Base-by-base conservation (phyloP, 2,888 invertebrate species). In the Eubasilissa splendida region DNA sequence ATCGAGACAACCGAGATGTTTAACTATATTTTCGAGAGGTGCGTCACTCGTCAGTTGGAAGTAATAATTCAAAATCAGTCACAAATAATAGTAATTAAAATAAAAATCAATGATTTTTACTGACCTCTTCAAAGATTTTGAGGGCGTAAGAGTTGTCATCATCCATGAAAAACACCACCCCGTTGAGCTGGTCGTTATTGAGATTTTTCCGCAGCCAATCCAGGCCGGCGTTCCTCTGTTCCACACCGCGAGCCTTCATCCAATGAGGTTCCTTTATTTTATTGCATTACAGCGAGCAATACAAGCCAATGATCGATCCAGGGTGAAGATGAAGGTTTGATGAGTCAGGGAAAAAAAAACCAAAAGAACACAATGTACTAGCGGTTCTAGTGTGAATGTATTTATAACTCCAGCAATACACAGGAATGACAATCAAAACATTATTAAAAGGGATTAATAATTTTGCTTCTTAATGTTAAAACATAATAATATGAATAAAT, bases 71-170 rank as follows among this genome's bases (percentile, higher is more conserved):
- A 42, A 42, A 42, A 42, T 5, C 2, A 42, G 2, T 42, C 42
- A 42, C 4, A 42, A 42, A 42, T 42, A 42, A 42, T 2, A 42
- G 9, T n/a, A 58, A 58, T n/a, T n/a, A 4, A 58, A 58, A n/a
- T 58, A 10, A 58, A 4, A 58, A n/a, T 58, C 3, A 8, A 58
- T n/a, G 9, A 58, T 58, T n/a, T 11, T 22, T 12, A 65, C 84
- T 86, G 86, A 96, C 96, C 93, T 98, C 98, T 80, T 94, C 93
- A 89, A 99, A 99, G 11, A 99, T 87, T 87, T 96, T 95, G 52
- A 97, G 87, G 71, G 95, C 93, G 87, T 99, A 99, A 0, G 97
- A 95, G 87, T 99, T 99, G 87, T 99, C 99, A 87, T 99, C 99
- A 86, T 99, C 99, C 91, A 98, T 98, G 88, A 99, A 99, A 88